phyloP scores from a whole-genome alignment of 2,888 invertebrate genomes.

The Mactromeris polynyma region DNA sequence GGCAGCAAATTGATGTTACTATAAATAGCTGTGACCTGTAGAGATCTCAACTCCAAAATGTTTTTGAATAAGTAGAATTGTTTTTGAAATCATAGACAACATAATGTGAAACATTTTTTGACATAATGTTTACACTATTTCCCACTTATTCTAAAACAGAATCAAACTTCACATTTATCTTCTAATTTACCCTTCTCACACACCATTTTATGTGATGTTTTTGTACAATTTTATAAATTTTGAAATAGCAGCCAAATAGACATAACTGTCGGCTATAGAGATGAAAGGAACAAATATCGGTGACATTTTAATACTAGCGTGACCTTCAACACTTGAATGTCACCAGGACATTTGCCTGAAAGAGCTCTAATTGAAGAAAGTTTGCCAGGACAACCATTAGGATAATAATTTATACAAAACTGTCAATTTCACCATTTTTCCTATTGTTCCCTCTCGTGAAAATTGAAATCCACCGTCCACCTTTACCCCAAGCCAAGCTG shows the following conservation, averaged over 20 bases:
- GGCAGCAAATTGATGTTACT: background rate
- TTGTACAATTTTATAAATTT: too few species aligned
- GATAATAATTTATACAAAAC: constrained; percentile 8
- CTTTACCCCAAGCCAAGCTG: constrained; percentile 7
- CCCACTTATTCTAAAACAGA: too few species aligned
- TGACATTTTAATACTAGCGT: constrained; percentile 16
- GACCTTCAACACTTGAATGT: constrained; percentile 22
- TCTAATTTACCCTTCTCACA: too few species aligned
- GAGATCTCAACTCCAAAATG: too few species aligned
- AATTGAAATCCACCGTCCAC: background rate
- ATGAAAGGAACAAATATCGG: background rate
- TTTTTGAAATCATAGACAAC: too few species aligned
- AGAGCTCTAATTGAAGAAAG: constrained; percentile 17
- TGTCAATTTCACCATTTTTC: constrained; percentile 18
- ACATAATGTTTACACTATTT: too few species aligned
- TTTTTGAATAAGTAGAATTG: too few species aligned
- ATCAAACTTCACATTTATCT: too few species aligned
- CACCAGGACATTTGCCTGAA: constrained; percentile 16
- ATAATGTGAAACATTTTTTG: too few species aligned
- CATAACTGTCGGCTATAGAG: background rate
- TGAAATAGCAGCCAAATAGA: background rate
- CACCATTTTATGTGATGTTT: too few species aligned
- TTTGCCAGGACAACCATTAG: background rate
- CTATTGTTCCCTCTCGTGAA: background rate
- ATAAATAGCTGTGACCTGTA: too few species aligned